Evolutionary conservation across 2,113 vertebrate genomes (phyloP).

Genomic region (Lipotes vexillifer): DNA sequence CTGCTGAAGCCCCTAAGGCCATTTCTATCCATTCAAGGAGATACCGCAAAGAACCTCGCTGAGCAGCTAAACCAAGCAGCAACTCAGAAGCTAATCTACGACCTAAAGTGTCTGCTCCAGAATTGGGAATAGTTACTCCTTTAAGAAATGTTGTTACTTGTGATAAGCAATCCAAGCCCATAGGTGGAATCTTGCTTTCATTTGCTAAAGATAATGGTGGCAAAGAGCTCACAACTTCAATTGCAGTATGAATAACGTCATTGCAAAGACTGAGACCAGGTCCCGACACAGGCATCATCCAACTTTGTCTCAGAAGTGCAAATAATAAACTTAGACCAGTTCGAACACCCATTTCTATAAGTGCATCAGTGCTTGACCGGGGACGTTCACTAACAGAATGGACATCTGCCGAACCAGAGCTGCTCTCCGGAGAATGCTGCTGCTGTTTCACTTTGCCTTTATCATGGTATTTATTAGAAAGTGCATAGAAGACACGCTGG

Average conservation of each 20-base stretch:
- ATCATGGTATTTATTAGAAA: conserved; percentile 98
- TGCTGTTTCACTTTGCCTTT: conserved; percentile 97
- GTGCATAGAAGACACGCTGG: conserved; percentile 96
- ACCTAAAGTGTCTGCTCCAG: conserved; percentile 93
- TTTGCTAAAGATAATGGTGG: conserved; percentile 94
- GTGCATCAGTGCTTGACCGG: conserved; percentile 93
- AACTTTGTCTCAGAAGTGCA: conserved; percentile 95
- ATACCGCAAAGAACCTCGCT: conserved; percentile 93
- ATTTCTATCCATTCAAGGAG: conserved; percentile 96
- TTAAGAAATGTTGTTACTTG: conserved; percentile 97
- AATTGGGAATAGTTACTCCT: conserved; percentile 96
- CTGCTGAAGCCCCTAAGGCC: conserved; percentile 92
- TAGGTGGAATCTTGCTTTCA: conserved; percentile 96
- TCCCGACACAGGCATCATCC: conserved; percentile 89
- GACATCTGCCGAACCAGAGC: conserved; percentile 88
- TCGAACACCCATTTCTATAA: conserved; percentile 97
- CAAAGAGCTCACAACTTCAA: conserved; percentile 94
- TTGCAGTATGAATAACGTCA: conserved; percentile 94
- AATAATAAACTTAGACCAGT: conserved; percentile 95
- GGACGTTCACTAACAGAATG: conserved; percentile 95
- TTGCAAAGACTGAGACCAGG: conserved; percentile 92
- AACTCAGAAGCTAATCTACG: conserved; percentile 94
- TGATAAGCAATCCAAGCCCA: conserved; percentile 97
- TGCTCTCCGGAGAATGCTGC: conserved; percentile 94
- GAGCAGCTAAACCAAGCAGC: conserved; percentile 93